phyloP scores from a whole-genome alignment of 2,888 invertebrate species.

The Drosophila suboccidentalis region DNA sequence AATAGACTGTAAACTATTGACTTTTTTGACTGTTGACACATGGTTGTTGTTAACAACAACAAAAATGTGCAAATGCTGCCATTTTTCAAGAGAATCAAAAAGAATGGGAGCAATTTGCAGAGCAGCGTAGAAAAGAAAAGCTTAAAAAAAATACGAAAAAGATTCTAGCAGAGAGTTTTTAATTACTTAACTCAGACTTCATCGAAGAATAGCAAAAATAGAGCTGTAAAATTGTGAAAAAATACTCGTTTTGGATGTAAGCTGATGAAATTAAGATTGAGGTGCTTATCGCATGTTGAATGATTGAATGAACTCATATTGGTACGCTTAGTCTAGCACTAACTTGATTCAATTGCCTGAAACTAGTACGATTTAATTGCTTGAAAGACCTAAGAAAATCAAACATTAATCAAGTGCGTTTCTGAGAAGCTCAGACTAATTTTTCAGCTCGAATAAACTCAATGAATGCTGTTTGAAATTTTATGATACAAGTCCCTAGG shows the following conservation, averaged over 20 bases:
- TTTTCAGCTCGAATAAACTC: neutral
- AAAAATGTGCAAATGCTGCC: slow-evolving; percentile 11
- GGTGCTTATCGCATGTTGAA: neutral
- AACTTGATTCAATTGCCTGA: neutral
- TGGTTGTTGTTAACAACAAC: slow-evolving; percentile 6
- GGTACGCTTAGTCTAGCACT: neutral
- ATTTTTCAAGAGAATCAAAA: slow-evolving; percentile 26
- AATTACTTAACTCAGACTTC: slow-evolving; percentile 40
- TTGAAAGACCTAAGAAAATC: neutral
- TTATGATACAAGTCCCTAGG: neutral
- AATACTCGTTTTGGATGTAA: neutral
- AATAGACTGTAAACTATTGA: slow-evolving; percentile 17
- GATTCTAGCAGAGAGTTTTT: slow-evolving; percentile 36
- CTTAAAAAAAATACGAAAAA: neutral
- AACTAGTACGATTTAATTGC: neutral
- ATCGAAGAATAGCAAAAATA: neutral
- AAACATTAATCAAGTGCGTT: neutral
- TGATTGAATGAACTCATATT: slow-evolving; percentile 1
- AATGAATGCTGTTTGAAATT: neutral
- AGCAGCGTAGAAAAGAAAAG: slow-evolving; percentile 1
- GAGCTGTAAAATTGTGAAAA: slow-evolving; percentile 17
- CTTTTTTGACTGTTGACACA: slow-evolving; percentile 17
- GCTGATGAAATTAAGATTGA: neutral
- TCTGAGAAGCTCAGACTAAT: neutral
- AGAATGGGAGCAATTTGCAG: slow-evolving; percentile 40